Evolutionary conservation across 2,113 vertebrate genomes (phyloP).

Genomic region (Coregonus clupeaformis): DNA sequence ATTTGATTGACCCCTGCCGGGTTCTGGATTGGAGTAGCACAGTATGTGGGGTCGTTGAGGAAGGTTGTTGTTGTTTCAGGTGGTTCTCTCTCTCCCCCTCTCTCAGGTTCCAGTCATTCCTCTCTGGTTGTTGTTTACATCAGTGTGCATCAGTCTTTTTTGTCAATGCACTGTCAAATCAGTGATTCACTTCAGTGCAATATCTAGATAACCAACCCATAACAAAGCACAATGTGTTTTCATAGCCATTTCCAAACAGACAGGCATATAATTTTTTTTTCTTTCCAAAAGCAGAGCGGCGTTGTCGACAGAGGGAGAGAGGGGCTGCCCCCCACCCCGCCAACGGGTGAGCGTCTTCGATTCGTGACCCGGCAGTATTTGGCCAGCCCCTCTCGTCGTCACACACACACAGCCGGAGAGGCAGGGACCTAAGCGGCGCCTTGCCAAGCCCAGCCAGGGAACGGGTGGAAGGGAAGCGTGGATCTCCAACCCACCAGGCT

Average conservation of each 20-base stretch:
- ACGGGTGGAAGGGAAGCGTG: slow-evolving; percentile 64
- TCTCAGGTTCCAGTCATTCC: background rate
- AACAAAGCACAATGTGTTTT: too few relatives aligned
- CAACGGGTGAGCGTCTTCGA: background rate
- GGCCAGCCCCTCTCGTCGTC: background rate
- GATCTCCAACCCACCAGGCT: slow-evolving; percentile 66
- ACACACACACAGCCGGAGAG: slow-evolving; percentile 35
- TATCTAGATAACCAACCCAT: too few relatives aligned
- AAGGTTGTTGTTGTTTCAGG: slow-evolving; percentile 53
- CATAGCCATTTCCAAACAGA: too few relatives aligned
- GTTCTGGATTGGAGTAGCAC: slow-evolving; percentile 38
- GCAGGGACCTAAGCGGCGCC: slow-evolving; percentile 29
- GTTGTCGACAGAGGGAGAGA: background rate
- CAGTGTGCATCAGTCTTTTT: too few relatives aligned
- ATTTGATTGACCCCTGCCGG: slow-evolving; percentile 64
- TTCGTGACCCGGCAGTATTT: background rate
- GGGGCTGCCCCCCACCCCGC: background rate
- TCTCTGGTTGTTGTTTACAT: too few relatives aligned
- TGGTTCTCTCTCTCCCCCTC: slow-evolving; percentile 38
- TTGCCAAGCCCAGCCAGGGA: slow-evolving; percentile 60
- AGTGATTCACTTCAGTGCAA: too few relatives aligned
- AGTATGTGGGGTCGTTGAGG: slow-evolving; percentile 44
- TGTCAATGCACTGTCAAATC: too few relatives aligned
- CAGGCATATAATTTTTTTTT: background rate
- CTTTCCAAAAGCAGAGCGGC: background rate